A percentile compares a stretch with the other conserved stretches of the same genome.
phyloP scores from a whole-genome alignment of 2,113 vertebrate genomes.

The Colistium nudipinnis region DNA sequence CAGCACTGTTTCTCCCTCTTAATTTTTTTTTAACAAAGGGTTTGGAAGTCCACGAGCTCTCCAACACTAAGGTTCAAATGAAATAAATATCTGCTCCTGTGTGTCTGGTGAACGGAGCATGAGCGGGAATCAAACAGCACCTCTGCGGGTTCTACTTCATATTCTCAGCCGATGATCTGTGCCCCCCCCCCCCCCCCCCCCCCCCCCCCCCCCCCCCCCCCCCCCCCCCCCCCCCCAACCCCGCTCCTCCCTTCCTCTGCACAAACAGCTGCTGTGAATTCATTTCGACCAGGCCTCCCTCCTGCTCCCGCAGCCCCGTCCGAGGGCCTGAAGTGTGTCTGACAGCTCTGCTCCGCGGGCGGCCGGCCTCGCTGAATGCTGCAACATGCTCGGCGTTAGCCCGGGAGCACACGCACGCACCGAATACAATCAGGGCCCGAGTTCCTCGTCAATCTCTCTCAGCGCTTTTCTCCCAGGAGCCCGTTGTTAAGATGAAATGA shows the following conservation, averaged over 20 bases:
- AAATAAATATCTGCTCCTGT: conserved; percentile 32
- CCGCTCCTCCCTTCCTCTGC: conserved; percentile 21
- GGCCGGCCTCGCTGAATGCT: conserved; percentile 64
- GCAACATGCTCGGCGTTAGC: conserved; percentile 72
- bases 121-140: conserved; percentile 49
- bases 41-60: conserved; percentile 27
- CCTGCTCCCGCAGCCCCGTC: conserved; percentile 61
- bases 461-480: conserved; percentile 60
- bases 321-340: conserved; percentile 69
- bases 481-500: conserved; percentile 68
- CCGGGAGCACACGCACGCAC: conserved; percentile 62
- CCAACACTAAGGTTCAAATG: conserved; percentile 9
- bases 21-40: conserved; percentile 18
- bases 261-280: conserved; percentile 65
- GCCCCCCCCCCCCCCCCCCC: conserved; percentile 21
- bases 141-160: conserved; percentile 61
- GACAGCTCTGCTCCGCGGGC: conserved; percentile 68
- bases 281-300: conserved; percentile 67
- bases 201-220: conserved; percentile 20
- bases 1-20: background rate
- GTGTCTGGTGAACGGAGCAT: conserved; percentile 37
- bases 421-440: conserved; percentile 64
- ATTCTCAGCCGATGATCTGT: conserved; percentile 56
- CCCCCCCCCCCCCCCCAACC: conserved; percentile 22
- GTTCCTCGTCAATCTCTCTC: conserved; percentile 66